Base-by-base conservation (phyloP, 2,888 invertebrate species). In the Dryomyza anilis region DNA sequence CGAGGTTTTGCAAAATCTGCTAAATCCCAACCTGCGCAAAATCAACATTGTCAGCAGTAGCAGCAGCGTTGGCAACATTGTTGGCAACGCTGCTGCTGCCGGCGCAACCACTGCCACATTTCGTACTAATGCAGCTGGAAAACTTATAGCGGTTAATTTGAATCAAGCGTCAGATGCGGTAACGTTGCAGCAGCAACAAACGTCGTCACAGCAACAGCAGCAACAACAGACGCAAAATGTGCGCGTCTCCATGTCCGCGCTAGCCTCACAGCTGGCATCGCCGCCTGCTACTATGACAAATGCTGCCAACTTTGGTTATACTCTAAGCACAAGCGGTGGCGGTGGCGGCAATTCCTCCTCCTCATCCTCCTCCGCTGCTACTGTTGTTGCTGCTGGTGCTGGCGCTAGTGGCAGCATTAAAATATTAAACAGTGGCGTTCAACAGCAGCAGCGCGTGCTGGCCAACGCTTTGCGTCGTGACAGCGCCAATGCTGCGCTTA, bases 221-320 rank as follows among this genome's bases (percentile, higher is more conserved):
- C 56, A 76, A 69, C 67, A 78, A 67, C 63, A 63, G 62, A 63
- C 29, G 43, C 62, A 65, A 8, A 81, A 80, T 27, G 84, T 84
- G 6, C 77, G 85, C n/a, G 84, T 85, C 1, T 83, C 84, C 19
- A 81, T 84, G 79, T 84, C 84, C 29, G 84, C 83, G 7, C 79
- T 85, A 50, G 84, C 84, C 21, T 82, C 83, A 1, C 84, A 84
- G 64, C 72, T 84, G 29, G 82, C 84, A 3, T 83, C 84, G 1
- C 84, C 84, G 4, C 83, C 84, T 0, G 83, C 83, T 12, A 75
- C 83, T 33, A 83, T 83, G 83, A 82, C 83, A 4, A 83, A 81
- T 27, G 72, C 78, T 25, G 76, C 82, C 2, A 81, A 77, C 61
- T 80, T 78, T 29, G 76, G 78, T 3, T 81, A 80, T 55, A 74